A percentile compares a stretch with the other conserved stretches of the same genome.
These are phyloP conservation scores for Gryllus longicercus DNA, from an alignment of 2,888 invertebrate species.

Conservation along the genomic window DNA sequence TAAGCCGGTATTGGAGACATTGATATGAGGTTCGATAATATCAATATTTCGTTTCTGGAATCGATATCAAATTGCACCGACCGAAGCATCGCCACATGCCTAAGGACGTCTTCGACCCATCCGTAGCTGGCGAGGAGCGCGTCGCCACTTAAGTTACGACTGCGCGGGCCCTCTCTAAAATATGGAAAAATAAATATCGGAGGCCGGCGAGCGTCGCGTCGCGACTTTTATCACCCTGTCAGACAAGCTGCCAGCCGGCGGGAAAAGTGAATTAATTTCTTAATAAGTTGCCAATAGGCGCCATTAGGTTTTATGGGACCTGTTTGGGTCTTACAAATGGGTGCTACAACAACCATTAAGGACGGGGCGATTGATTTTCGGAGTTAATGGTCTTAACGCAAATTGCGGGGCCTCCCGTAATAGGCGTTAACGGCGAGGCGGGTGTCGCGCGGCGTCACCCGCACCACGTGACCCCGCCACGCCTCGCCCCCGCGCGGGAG, in stretches of 20 bases:
- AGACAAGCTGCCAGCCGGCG: neutral
- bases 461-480: too few relatives aligned
- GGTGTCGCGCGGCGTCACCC: neutral
- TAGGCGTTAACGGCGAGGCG: slow-evolving; percentile 11
- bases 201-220: neutral
- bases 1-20: too few relatives aligned
- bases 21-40: too few relatives aligned
- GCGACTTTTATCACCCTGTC: slow-evolving; percentile 8
- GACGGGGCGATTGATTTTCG: slow-evolving; percentile 6
- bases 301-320: slow-evolving; percentile 4
- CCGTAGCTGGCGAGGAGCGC: too few relatives aligned
- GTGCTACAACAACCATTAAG: slow-evolving; percentile 7
- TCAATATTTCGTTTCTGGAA: too few relatives aligned
- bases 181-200: slow-evolving; percentile 10
- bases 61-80: too few relatives aligned
- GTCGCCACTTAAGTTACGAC: neutral
- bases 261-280: slow-evolving; percentile 17
- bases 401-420: neutral
- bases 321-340: slow-evolving; percentile 1
- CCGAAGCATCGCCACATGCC: too few relatives aligned
- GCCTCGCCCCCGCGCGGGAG: too few relatives aligned
- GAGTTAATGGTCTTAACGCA: slow-evolving; percentile 17
- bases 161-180: neutral
- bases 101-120: too few relatives aligned
- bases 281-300: slow-evolving; percentile 17